Conservation (phyloP, 1,140 invertebrate species). For the Microvelia longipes region DNA sequence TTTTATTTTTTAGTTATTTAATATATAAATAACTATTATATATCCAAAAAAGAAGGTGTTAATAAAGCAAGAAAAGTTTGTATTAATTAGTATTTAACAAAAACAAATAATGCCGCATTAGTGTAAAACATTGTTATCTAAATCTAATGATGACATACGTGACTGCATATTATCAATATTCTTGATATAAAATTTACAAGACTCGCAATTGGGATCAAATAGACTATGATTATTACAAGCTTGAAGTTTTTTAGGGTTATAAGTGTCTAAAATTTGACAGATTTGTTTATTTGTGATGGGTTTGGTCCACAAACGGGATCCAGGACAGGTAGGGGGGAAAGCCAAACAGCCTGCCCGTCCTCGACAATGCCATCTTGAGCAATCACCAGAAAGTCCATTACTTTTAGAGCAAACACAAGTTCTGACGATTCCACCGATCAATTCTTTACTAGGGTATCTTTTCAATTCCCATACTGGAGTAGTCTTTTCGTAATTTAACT, state of each 20-base stretch:
- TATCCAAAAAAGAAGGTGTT: too few relatives aligned
- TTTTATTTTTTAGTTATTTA: too few relatives aligned
- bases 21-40: too few relatives aligned
- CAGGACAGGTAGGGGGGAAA: neutral
- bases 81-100: too few relatives aligned
- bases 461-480: neutral
- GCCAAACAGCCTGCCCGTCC: neutral
- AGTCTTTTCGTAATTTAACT: neutral
- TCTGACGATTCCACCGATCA: neutral
- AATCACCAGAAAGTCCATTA: neutral
- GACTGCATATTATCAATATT: neutral
- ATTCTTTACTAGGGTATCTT: neutral
- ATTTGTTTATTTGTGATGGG: neutral
- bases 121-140: too few relatives aligned
- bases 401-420: neutral
- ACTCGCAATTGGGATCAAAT: neutral
- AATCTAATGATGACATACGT: too few relatives aligned
- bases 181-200: neutral
- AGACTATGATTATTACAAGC: neutral
- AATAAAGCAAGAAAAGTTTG: too few relatives aligned
- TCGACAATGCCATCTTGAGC: neutral
- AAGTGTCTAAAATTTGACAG: neutral
- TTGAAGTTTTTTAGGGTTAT: neutral
- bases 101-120: too few relatives aligned
- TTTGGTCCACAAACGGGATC: neutral